Percentiles rank a stretch among this genome's conserved stretches.
phyloP scores from a whole-genome alignment of 2,797 vertebrate species.

The Hippocampus kuda region DNA sequence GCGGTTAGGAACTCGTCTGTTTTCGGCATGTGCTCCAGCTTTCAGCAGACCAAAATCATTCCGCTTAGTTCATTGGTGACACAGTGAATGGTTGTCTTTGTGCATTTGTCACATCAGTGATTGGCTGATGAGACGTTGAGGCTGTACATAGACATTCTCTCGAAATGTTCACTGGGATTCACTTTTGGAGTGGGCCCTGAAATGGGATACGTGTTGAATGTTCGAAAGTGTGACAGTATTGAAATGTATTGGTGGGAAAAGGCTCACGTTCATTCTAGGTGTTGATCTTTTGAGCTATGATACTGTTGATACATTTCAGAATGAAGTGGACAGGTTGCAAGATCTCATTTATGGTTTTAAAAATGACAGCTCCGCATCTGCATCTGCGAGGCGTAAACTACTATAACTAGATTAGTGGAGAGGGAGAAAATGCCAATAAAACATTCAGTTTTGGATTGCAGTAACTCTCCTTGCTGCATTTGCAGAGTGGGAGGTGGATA shows the following conservation, averaged over 20 bases:
- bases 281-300: too few species aligned
- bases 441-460: not conserved
- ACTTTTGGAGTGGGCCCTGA: not conserved
- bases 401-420: not conserved
- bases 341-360: not conserved
- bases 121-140: not conserved
- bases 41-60: not conserved
- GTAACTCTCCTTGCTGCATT: not conserved
- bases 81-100: not conserved
- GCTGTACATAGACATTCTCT: not conserved
- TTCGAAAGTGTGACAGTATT: not conserved
- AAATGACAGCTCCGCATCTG: not conserved
- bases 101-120: not conserved
- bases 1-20: not conserved
- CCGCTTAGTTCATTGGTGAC: not conserved
- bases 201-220: not conserved
- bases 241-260: not conserved
- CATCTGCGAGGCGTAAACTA: not conserved
- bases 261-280: not conserved
- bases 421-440: not conserved
- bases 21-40: not conserved
- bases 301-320: not conserved
- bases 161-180: not conserved
- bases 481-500: not conserved
- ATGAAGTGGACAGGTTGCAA: not conserved